Evolutionary conservation across 2,113 vertebrate genomes (phyloP).

Genomic region (Tetrao urogallus): DNA sequence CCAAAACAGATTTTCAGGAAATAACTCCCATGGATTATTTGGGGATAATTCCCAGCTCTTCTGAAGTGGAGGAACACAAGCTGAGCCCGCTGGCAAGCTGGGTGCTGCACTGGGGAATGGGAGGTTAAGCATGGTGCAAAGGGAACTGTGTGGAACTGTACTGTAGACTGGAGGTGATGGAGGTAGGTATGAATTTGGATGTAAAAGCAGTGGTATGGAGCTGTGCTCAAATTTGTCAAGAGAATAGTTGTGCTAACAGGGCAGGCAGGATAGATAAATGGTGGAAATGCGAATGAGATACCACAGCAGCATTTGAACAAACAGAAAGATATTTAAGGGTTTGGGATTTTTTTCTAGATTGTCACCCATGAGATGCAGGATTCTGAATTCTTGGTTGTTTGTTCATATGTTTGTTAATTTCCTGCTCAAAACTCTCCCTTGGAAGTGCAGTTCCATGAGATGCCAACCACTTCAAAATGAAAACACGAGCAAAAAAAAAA

Average conservation of each 20-base stretch:
- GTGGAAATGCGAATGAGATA: background rate
- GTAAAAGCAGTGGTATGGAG: fast-evolving
- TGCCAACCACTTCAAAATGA: background rate
- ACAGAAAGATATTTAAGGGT: background rate
- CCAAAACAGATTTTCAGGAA: background rate
- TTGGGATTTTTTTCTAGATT: background rate
- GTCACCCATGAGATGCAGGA: background rate
- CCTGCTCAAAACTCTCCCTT: background rate
- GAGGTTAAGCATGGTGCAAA: background rate
- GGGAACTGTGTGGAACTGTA: background rate
- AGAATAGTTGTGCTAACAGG: background rate
- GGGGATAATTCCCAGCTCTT: background rate
- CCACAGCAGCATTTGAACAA: background rate
- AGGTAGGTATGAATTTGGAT: background rate
- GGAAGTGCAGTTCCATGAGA: background rate
- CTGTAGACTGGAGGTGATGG: background rate
- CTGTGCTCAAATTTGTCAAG: background rate
- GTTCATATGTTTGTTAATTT: too few species aligned
- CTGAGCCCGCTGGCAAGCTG: background rate
- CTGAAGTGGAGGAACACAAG: background rate
- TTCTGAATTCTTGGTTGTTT: background rate
- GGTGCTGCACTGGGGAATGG: background rate
- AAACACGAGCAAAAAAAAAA: background rate
- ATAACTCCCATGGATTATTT: background rate
- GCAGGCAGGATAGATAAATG: background rate